A percentile compares a stretch with the other conserved stretches of the same genome.
Evolutionary conservation across 1,140 invertebrate species (phyloP).

Genomic region (Cepaea nemoralis): DNA sequence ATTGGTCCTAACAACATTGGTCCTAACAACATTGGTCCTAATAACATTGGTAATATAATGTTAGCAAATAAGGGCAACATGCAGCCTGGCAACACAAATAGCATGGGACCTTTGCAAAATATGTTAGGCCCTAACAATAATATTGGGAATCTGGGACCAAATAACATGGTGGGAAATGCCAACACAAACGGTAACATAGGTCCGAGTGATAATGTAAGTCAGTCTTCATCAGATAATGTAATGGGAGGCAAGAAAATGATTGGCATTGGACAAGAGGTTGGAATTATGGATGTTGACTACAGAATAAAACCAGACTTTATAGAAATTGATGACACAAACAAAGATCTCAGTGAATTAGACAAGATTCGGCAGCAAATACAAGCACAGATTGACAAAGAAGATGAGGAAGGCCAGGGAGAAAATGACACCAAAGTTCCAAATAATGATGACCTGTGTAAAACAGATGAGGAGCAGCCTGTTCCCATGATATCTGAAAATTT

Average conservation of each 20-base stretch:
- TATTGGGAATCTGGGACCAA: background rate
- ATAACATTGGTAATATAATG: conserved; percentile 15
- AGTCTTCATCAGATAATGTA: background rate
- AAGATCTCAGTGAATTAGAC: conserved; percentile 32
- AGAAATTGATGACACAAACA: conserved; percentile 13
- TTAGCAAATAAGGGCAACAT: conserved; percentile 17
- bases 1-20: background rate
- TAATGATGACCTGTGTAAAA: background rate
- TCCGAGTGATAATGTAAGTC: background rate
- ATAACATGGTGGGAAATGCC: background rate
- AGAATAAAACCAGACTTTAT: conserved; percentile 23
- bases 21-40: background rate
- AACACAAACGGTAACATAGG: background rate
- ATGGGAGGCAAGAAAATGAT: background rate
- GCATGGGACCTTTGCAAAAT: background rate
- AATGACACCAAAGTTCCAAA: background rate
- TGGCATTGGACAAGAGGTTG: conserved; percentile 14
- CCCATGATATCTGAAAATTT: background rate
- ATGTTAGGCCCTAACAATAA: background rate
- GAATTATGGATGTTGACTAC: conserved; percentile 36
- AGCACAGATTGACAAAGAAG: conserved; percentile 40
- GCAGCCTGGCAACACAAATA: background rate
- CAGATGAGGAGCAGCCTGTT: background rate
- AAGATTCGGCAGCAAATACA: conserved; percentile 33
- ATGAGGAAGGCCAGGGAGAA: conserved; percentile 32